Percentiles rank a stretch among this genome's conserved stretches.
phyloP scores from a whole-genome alignment of 2,797 vertebrate species.

The Chlorospingus semifuscus region DNA sequence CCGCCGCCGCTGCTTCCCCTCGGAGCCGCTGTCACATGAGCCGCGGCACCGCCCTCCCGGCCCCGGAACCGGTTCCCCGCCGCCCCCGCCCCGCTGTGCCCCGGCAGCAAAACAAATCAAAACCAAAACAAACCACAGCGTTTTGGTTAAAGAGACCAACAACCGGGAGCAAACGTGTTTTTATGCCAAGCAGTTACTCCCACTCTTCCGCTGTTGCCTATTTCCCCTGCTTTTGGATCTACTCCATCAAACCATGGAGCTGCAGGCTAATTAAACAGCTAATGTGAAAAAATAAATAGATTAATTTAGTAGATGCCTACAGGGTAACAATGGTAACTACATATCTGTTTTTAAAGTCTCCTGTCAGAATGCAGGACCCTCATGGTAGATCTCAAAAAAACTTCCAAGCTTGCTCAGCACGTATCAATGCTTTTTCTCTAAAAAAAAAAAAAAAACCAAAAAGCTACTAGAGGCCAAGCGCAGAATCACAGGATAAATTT shows the following conservation, averaged over 20 bases:
- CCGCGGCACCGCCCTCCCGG: neutral
- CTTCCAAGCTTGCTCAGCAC: rapidly evolving
- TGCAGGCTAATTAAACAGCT: neutral
- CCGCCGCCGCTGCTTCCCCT: neutral
- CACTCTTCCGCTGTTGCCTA: no score
- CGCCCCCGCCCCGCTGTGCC: neutral
- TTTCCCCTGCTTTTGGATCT: neutral
- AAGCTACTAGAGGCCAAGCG: neutral
- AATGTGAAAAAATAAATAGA: neutral
- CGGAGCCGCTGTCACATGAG: neutral
- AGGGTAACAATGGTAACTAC: neutral
- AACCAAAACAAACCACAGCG: rapidly evolving
- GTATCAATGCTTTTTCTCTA: neutral
- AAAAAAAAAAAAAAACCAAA: neutral
- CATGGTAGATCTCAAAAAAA: rapidly evolving
- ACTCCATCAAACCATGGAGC: neutral
- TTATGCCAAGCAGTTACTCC: neutral
- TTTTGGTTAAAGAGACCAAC: rapidly evolving
- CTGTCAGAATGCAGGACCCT: neutral
- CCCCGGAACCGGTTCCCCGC: neutral
- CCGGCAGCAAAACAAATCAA: neutral
- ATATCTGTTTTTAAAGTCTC: neutral
- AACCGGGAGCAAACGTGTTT: rapidly evolving
- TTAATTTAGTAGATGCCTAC: neutral
- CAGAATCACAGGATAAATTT: neutral